Evolutionary conservation across 1,140 invertebrate species (phyloP), one percentile per base, ranked within the genome.

Genomic region (Heliconius eleuchia): DNA sequence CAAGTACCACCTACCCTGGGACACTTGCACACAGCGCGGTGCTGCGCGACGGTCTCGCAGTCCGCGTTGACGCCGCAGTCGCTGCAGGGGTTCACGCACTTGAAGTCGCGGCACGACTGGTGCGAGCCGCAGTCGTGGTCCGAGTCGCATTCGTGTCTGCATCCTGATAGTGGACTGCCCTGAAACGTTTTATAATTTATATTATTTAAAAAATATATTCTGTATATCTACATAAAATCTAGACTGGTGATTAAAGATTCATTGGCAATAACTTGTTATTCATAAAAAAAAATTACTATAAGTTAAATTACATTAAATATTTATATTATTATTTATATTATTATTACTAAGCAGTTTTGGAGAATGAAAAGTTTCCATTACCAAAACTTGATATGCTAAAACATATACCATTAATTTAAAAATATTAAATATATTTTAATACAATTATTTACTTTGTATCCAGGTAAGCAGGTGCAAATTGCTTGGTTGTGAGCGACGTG

Each of bases 21-120:
- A 87, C 98, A 98, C 82, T 96, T 96, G 92, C 98, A 99, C 72
- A 97, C 95, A 6, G 97, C 96, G 76, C 96, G 96, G 89, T 98
- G 98, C 84, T 97, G 97, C 46, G 95, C 85, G 3, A 97, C 97
- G 1, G 95, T 95, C 74, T 97, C 95, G 87, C 98, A 99, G 79
- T 97, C 96, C 1, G 98, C 98, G 75, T 96, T 97, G 19, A 96
- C 94, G 8, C 97, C 98, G 86, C 98, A 98, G 80, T 97, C 96
- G 13, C 94, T 89, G 90, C 98, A 98, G 1, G 98, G 97, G 81
- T 96, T 97, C 77, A 96, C 95, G 90, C 98, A 99, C 85, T 96
- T 97, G 87, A 96, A 97, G 85, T 96, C 96, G 37, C 96, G 95
- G 85, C 98, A 98, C 57, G 96, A 95, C 71, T 97, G 95, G 73